These are phyloP conservation scores for Penaeus indicus DNA, from an alignment of 1,140 invertebrate species.

Conservation along the genomic window DNA sequence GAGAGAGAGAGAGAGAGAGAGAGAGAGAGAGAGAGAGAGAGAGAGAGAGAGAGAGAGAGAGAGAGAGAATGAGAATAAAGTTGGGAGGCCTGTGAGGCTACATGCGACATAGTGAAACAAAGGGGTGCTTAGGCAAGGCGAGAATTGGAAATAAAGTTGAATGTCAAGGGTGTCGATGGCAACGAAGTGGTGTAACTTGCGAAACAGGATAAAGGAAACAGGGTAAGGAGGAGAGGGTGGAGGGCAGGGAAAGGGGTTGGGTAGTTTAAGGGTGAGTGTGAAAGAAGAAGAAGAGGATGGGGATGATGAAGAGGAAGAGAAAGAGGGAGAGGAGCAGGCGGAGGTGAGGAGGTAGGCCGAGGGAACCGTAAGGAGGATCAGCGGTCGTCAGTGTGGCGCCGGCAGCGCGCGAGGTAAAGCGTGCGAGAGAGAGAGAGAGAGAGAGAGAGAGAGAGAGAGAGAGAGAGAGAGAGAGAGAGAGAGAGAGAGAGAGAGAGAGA, in stretches of 20 bases:
- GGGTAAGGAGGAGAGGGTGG: too few species aligned
- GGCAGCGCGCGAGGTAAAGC: constrained; percentile 55
- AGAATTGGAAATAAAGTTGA: too few species aligned
- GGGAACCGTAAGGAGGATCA: neutral
- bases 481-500: constrained; percentile 17
- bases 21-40: too few species aligned
- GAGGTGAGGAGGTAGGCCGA: constrained; percentile 8
- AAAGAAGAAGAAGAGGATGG: too few species aligned
- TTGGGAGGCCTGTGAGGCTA: too few species aligned
- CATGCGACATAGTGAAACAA: too few species aligned
- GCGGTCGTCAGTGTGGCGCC: constrained; percentile 48
- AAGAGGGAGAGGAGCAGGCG: neutral
- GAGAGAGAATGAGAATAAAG: neutral
- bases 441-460: constrained; percentile 11
- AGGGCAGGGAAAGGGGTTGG: too few species aligned
- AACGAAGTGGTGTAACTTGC: too few species aligned
- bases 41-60: neutral
- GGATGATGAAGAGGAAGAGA: neutral
- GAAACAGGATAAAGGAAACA: too few species aligned
- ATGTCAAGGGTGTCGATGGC: too few species aligned
- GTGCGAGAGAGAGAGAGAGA: constrained; percentile 14
- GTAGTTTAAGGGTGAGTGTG: too few species aligned
- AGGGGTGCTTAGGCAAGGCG: too few species aligned
- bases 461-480: constrained; percentile 1
- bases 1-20: neutral